phyloP scores from a whole-genome alignment of 2,888 invertebrate genomes.

The Cephus nigrinus region DNA sequence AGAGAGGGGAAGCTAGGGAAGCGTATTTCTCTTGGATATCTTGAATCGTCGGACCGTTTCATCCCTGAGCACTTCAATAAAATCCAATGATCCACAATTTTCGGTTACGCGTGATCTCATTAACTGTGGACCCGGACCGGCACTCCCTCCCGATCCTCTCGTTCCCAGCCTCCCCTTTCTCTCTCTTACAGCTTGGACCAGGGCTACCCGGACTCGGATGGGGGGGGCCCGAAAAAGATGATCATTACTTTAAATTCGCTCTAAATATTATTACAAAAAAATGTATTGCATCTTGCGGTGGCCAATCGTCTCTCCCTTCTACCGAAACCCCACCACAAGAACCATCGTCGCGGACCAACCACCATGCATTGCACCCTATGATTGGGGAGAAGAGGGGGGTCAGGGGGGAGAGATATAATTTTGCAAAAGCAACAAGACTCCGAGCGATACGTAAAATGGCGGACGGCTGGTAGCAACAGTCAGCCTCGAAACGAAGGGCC shows the following conservation, averaged over 20 bases:
- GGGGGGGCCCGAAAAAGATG: constrained; percentile 36
- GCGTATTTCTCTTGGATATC: background rate
- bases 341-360: background rate
- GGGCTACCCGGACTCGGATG: constrained; percentile 6
- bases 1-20: no score
- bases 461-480: constrained; percentile 24
- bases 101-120: constrained; percentile 66
- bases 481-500: constrained; percentile 5
- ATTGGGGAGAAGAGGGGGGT: constrained; percentile 11
- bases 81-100: constrained; percentile 62
- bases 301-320: constrained; percentile 14
- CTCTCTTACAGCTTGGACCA: constrained; percentile 4
- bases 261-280: constrained; percentile 53
- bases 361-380: constrained; percentile 17
- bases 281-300: constrained; percentile 51
- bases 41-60: constrained; percentile 2
- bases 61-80: constrained; percentile 50
- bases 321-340: constrained; percentile 16
- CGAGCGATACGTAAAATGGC: constrained; percentile 38
- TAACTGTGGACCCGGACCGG: constrained; percentile 53
- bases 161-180: constrained; percentile 16
- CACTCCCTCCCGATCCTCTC: constrained; percentile 30
- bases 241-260: constrained; percentile 55
- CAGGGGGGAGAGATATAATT: constrained; percentile 36
- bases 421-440: constrained; percentile 26